A percentile compares a stretch with the other conserved stretches of the same genome.
phyloP scores from a whole-genome alignment of 2,888 invertebrate genomes.

The Junonia oenone region DNA sequence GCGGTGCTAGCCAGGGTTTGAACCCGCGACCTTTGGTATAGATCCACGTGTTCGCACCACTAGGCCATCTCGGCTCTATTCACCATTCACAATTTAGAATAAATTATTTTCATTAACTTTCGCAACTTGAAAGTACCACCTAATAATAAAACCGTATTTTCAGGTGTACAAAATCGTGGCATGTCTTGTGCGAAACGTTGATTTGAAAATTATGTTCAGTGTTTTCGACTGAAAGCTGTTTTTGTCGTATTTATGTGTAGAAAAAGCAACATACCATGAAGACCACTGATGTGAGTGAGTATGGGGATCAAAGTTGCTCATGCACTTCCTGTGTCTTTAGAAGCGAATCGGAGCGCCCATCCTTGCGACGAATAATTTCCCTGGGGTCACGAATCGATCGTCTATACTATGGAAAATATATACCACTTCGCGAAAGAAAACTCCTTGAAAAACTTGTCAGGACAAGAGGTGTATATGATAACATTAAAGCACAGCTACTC shows the following conservation, averaged over 20 bases:
- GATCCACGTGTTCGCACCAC: too few relatives aligned
- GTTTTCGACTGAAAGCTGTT: background rate
- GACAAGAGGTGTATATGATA: constrained; percentile 53
- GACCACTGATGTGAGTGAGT: constrained; percentile 30
- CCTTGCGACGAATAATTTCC: constrained; percentile 35
- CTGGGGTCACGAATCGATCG: constrained; percentile 43
- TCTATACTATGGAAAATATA: constrained; percentile 43
- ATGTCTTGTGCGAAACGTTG: constrained; percentile 16
- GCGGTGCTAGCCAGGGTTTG: too few relatives aligned
- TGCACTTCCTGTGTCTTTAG: constrained; percentile 44
- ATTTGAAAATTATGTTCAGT: constrained; percentile 12
- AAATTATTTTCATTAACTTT: background rate
- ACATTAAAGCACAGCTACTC: constrained; percentile 44
- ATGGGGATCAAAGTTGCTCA: constrained; percentile 40
- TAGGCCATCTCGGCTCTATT: too few relatives aligned
- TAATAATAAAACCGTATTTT: constrained; percentile 3
- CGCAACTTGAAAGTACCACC: background rate
- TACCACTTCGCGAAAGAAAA: constrained; percentile 47
- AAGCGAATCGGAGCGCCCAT: constrained; percentile 41
- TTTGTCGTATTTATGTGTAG: constrained; percentile 13
- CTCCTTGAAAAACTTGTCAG: constrained; percentile 46
- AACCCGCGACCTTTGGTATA: too few relatives aligned
- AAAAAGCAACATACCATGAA: constrained; percentile 43
- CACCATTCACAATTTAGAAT: background rate
- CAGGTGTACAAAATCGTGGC: constrained; percentile 23